These are phyloP conservation scores for Leuctra nigra DNA, from an alignment of 2,888 invertebrate species.

Conservation along the genomic window DNA sequence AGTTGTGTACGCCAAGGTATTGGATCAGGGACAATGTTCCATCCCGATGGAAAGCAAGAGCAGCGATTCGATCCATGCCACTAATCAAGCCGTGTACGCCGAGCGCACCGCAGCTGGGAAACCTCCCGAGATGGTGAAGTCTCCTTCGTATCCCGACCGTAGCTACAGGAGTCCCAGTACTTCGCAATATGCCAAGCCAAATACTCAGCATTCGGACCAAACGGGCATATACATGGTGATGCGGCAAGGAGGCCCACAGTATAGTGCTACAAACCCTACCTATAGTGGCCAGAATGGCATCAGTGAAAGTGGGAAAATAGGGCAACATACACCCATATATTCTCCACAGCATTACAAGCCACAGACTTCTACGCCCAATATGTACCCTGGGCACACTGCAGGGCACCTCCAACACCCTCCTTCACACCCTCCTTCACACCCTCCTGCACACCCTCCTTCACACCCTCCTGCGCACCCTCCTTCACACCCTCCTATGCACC, in stretches of 20 bases:
- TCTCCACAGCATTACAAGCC: background rate
- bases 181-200: slow-evolving; percentile 1
- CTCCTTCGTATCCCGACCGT: background rate
- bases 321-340: background rate
- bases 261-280: background rate
- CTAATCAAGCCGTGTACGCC: slow-evolving; percentile 6
- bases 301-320: too few relatives aligned
- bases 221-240: slow-evolving; percentile 27
- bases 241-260: slow-evolving; percentile 16
- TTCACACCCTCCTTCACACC: background rate
- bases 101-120: background rate
- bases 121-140: background rate
- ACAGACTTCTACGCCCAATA: background rate
- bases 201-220: slow-evolving; percentile 10
- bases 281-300: background rate
- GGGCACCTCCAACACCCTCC: background rate
- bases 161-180: slow-evolving; percentile 1
- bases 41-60: background rate
- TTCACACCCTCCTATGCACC: background rate
- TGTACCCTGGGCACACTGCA: background rate
- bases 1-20: slow-evolving; percentile 4
- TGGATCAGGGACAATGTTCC: slow-evolving; percentile 6
- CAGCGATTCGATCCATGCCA: background rate
- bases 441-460: background rate
- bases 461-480: background rate